Base-by-base conservation (phyloP, 2,797 vertebrate genomes). In the Gobio occitaniae region DNA sequence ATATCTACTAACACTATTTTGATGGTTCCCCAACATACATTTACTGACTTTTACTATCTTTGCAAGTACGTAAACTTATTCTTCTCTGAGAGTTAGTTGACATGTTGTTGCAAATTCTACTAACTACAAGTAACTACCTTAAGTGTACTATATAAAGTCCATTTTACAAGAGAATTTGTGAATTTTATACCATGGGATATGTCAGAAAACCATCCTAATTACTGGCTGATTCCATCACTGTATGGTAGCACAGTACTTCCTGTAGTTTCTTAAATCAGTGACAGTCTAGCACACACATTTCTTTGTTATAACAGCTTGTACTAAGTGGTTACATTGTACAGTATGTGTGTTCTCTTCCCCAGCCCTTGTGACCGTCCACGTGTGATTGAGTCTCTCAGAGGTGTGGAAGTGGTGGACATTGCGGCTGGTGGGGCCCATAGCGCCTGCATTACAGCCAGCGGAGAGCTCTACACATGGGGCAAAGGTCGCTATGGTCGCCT, bases 401-500 rank as follows among this genome's bases (percentile, higher is more conserved):
- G 98, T 12, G 95, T 98, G 86, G 98, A 99, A 92, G 98, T 99
- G 89, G 96, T 98, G 76, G 98, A 99, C 72, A 96, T 99, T 0
- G 98, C 98, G 9, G 98, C 98, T 0, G 98, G 98, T 3, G 98
- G 98, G 66, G 98, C 98, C 0, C 98, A 99, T 93, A 99, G 98
- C 0, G 98, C 98, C 3, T 99, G 98, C 15, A 98, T 99, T 87
- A 98, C 98, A 5, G 94, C 97, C 83, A 97, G 96, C 0, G 98
- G 98, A 56, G 98, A 98, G 91, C 97, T 99, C 66, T 99, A 99
- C 91, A 99, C 98, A 0, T 99, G 98, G 98, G 98, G 98, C 63
- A 99, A 99, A 86, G 98, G 98, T 66, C 96, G 98, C 52, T 99
- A 99, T 0, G 98, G 98, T 32, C 96, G 98, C 17, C 96, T 99